These are phyloP conservation scores for Muscina levida DNA, from an alignment of 2,888 invertebrate genomes.

Conservation along the genomic window DNA sequence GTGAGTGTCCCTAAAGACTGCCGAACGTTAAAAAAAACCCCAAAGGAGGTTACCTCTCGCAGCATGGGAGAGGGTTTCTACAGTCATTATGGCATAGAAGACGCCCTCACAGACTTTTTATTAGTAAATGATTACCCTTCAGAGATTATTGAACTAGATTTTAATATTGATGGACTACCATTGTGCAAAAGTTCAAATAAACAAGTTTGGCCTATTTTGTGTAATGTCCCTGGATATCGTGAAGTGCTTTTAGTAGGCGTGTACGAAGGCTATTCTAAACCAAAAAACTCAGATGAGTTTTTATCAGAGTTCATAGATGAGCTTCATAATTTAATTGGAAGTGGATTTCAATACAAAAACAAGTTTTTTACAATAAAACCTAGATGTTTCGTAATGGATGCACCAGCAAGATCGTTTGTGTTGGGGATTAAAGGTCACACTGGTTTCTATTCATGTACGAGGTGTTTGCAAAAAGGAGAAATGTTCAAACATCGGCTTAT, in stretches of 20 bases:
- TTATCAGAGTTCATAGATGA: background rate
- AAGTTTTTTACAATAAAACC: background rate
- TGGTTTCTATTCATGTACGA: constrained; percentile 45
- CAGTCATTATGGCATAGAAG: constrained; percentile 41
- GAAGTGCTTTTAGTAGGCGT: background rate
- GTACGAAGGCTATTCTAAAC: background rate
- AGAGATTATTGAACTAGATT: constrained; percentile 24
- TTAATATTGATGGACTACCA: constrained; percentile 57
- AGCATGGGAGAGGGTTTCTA: constrained; percentile 24
- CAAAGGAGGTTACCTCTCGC: constrained; percentile 26
- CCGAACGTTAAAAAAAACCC: constrained; percentile 51
- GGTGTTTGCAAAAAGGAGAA: constrained; percentile 41
- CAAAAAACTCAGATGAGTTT: background rate
- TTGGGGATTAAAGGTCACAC: constrained; percentile 46
- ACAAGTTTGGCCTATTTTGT: background rate
- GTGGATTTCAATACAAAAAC: background rate
- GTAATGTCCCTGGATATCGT: background rate
- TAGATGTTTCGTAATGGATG: constrained; percentile 38
- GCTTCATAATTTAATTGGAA: background rate
- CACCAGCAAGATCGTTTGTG: constrained; percentile 36
- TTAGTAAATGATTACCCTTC: constrained; percentile 2
- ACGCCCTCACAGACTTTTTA: constrained; percentile 55
- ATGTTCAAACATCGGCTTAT: constrained; percentile 35
- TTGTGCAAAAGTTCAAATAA: constrained; percentile 47
- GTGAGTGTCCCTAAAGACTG: constrained; percentile 43